phyloP scores from a whole-genome alignment of 2,888 invertebrate species.

The Ophonus ardosiacus region DNA sequence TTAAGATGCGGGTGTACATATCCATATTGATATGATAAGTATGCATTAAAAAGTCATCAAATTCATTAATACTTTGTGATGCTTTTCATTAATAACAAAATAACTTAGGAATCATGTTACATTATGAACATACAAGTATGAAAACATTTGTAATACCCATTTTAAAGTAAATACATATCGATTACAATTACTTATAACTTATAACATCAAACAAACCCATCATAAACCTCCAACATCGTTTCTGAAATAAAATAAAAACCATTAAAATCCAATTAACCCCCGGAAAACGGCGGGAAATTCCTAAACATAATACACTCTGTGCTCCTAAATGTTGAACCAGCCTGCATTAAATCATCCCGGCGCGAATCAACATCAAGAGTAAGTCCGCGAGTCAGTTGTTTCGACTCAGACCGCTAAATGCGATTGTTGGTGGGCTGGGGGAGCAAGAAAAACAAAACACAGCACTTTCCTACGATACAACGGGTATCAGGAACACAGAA shows the following conservation, averaged over 20 bases:
- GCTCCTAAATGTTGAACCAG: background rate
- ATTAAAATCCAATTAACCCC: slow-evolving; percentile 16
- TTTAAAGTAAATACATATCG: background rate
- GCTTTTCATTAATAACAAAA: background rate
- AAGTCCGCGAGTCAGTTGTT: background rate
- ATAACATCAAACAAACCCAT: background rate
- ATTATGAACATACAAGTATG: background rate
- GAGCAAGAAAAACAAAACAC: slow-evolving; percentile 59
- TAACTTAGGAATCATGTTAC: background rate
- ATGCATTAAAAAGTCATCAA: background rate
- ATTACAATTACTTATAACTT: background rate
- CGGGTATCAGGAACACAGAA: slow-evolving; percentile 36
- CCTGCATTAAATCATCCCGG: slow-evolving; percentile 14
- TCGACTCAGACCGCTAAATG: slow-evolving; percentile 22
- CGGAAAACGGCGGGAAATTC: slow-evolving; percentile 29
- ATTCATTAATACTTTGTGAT: background rate
- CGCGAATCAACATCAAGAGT: slow-evolving; percentile 28
- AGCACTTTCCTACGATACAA: slow-evolving; percentile 53
- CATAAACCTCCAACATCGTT: background rate
- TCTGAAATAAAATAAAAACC: slow-evolving; percentile 2
- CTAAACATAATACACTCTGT: slow-evolving; percentile 1
- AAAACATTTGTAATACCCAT: background rate
- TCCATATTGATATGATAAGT: too few species aligned
- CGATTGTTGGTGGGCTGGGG: slow-evolving; percentile 29
- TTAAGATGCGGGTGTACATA: too few species aligned